Evolutionary conservation across 2,888 invertebrate species (phyloP).

Genomic region (Rhyacophila evoluta): DNA sequence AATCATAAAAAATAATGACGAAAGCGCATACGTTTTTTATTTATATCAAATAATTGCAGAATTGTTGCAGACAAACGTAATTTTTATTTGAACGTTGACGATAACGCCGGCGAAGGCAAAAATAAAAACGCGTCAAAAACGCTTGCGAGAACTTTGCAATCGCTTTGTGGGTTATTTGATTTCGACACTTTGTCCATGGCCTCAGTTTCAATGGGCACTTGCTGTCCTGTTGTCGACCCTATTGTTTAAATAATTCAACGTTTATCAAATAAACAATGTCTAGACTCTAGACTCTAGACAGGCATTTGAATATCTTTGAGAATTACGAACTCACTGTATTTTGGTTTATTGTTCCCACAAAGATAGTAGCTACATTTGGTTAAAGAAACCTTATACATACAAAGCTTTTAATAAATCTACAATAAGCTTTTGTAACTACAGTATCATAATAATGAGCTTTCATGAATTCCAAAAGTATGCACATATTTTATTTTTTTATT

Average conservation of each 20-base stretch:
- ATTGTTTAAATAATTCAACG: constrained; percentile 2
- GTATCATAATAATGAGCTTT: no score
- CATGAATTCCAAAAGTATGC: no score
- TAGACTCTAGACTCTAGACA: constrained; percentile 4
- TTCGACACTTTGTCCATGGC: not conserved
- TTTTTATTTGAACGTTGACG: not conserved
- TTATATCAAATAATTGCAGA: not conserved
- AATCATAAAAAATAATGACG: no score
- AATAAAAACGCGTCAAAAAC: not conserved
- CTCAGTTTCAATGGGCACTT: not conserved
- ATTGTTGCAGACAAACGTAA: not conserved
- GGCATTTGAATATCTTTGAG: no score
- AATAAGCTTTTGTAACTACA: no score
- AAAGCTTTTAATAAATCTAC: no score
- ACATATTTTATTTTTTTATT: no score
- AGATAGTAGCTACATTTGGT: no score
- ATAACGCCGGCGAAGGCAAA: not conserved
- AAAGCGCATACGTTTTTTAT: not conserved
- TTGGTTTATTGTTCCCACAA: not conserved
- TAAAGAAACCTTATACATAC: no score
- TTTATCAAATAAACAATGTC: not conserved
- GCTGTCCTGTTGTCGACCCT: not conserved
- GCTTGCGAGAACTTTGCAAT: not conserved
- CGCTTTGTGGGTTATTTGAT: not conserved
- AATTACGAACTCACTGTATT: not conserved